Percentiles rank a stretch among this genome's conserved stretches.
Evolutionary conservation across 2,113 vertebrate species (phyloP).

Genomic region (Microcebus murinus): DNA sequence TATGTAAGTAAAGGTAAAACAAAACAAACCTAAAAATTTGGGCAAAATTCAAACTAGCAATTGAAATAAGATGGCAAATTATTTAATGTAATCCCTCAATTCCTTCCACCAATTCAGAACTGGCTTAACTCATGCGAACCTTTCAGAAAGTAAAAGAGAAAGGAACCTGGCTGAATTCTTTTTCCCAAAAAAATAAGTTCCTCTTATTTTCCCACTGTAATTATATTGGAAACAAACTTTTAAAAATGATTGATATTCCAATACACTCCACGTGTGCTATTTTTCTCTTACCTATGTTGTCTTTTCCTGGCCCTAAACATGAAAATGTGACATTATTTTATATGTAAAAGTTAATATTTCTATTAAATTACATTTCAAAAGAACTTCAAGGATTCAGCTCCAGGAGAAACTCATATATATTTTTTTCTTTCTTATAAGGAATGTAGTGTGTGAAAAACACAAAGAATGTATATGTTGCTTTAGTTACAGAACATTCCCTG

Average conservation of each 20-base stretch:
- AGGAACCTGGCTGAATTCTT: neutral
- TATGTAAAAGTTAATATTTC: conserved; percentile 71
- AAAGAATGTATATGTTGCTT: conserved; percentile 65
- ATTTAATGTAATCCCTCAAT: neutral
- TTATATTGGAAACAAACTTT: neutral
- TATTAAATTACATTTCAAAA: conserved; percentile 68
- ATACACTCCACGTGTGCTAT: neutral
- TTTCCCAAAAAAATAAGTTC: conserved; percentile 5
- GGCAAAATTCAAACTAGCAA: conserved; percentile 54
- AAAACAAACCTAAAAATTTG: conserved; percentile 30
- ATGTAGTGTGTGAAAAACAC: conserved; percentile 49
- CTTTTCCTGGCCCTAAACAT: conserved; percentile 30
- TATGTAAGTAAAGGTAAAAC: neutral
- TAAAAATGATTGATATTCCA: conserved; percentile 36
- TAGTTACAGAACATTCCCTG: conserved; percentile 69
- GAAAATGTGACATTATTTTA: conserved; percentile 60
- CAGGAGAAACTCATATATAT: conserved; percentile 50
- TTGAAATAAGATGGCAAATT: conserved; percentile 20
- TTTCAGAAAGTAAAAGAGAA: neutral
- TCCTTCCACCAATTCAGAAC: conserved; percentile 22
- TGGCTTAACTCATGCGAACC: neutral
- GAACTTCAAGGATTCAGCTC: conserved; percentile 57
- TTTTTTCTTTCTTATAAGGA: conserved; percentile 62
- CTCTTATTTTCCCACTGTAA: neutral
- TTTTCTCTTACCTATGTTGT: neutral